phyloP scores from a whole-genome alignment of 2,888 invertebrate genomes.

The Pristionchus maxplancki region DNA sequence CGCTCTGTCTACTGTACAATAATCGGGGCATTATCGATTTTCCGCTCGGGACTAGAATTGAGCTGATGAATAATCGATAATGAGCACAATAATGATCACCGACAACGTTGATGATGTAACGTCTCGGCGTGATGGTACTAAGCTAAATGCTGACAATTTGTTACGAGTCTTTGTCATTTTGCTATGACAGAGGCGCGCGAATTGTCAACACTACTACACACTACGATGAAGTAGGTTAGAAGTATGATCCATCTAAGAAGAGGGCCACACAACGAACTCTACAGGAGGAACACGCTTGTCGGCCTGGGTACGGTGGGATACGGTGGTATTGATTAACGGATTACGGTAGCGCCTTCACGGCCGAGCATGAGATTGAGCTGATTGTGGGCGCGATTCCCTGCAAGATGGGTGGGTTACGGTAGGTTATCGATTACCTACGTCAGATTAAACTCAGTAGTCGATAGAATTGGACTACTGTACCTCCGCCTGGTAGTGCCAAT shows the following conservation, averaged over 20 bases:
- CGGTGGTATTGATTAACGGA: background rate
- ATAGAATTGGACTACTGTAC: too few relatives aligned
- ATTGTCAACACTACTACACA: too few relatives aligned
- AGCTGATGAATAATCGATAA: too few relatives aligned
- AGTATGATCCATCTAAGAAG: too few relatives aligned
- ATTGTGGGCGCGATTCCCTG: slow-evolving; percentile 20
- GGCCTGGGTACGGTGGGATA: background rate
- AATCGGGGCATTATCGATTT: background rate
- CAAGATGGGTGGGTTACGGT: background rate
- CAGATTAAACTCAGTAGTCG: too few relatives aligned
- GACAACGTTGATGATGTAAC: background rate
- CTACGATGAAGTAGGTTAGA: background rate
- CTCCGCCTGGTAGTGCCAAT: slow-evolving; percentile 15
- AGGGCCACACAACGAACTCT: too few relatives aligned
- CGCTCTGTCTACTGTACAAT: background rate
- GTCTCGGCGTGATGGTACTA: background rate
- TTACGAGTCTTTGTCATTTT: too few relatives aligned
- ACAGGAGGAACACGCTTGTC: too few relatives aligned
- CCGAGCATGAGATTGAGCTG: background rate
- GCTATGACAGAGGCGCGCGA: too few relatives aligned
- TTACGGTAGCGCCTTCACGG: too few relatives aligned
- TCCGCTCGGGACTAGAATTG: too few relatives aligned
- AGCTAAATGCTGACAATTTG: too few relatives aligned
- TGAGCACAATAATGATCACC: background rate
- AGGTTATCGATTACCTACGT: background rate